phyloP scores from a whole-genome alignment of 2,797 vertebrate species.

The Ataeniobius toweri region DNA sequence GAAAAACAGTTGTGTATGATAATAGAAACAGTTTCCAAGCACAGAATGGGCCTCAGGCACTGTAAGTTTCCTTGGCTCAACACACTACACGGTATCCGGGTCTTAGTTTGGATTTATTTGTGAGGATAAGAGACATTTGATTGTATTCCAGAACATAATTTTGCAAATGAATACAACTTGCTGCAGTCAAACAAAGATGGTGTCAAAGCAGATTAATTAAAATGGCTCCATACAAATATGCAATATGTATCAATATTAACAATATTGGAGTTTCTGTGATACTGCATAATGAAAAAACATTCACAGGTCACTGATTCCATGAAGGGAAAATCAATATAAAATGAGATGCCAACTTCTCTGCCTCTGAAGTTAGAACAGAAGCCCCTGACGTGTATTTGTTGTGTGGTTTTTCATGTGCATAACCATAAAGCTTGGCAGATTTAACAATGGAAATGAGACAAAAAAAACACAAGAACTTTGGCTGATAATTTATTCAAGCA shows the following conservation, averaged over 20 bases:
- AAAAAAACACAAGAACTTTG: constrained; percentile 4
- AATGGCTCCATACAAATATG: not conserved
- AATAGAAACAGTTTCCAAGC: not conserved
- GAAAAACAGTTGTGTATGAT: not conserved
- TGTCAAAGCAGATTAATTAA: constrained; percentile 4
- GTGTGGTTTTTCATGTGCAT: not conserved
- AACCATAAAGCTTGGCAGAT: not conserved
- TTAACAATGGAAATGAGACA: constrained; percentile 5
- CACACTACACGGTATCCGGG: not conserved
- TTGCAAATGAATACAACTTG: not conserved
- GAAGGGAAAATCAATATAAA: not conserved
- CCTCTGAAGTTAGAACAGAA: not conserved
- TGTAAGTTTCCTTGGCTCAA: not conserved
- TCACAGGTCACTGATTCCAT: constrained; percentile 1
- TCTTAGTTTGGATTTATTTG: not conserved
- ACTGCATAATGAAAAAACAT: not conserved
- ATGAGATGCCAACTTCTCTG: not conserved
- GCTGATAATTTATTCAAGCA: constrained; percentile 21
- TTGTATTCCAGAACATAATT: not conserved
- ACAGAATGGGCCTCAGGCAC: not conserved
- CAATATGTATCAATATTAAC: not conserved
- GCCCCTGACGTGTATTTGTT: not conserved
- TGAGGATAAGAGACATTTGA: not conserved
- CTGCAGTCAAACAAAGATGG: not conserved
- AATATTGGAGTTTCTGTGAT: not conserved